These are phyloP conservation scores for Sebastes diaconus DNA, from an alignment of 2,797 vertebrate genomes.

Conservation along the genomic window DNA sequence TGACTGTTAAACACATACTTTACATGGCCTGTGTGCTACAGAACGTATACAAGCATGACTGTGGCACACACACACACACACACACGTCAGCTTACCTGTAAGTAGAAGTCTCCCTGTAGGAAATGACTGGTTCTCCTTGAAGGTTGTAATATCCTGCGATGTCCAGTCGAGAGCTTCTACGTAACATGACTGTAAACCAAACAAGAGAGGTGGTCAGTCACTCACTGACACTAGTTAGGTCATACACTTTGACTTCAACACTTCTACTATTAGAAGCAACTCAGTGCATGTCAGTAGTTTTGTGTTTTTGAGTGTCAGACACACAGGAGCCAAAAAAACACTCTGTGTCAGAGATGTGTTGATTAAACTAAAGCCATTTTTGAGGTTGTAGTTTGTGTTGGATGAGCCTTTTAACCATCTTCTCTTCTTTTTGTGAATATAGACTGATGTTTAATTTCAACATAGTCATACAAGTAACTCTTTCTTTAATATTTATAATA, in stretches of 20 bases:
- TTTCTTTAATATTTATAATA: too few relatives aligned
- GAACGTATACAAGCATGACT: neutral
- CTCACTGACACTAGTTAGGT: neutral
- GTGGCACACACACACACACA: neutral
- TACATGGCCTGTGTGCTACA: neutral
- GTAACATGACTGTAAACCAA: neutral
- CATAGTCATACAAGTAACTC: too few relatives aligned
- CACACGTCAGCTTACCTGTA: neutral
- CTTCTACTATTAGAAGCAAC: too few relatives aligned
- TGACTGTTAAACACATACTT: neutral
- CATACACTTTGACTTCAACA: neutral
- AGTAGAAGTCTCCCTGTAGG: neutral
- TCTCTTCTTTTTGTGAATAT: too few relatives aligned
- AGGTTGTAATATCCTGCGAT: rapidly evolving
- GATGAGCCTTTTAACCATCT: too few relatives aligned
- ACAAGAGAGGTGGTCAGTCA: neutral
- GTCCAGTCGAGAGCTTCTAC: neutral
- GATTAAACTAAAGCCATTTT: too few relatives aligned
- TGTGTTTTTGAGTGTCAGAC: too few relatives aligned
- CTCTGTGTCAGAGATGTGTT: too few relatives aligned
- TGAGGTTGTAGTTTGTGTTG: too few relatives aligned
- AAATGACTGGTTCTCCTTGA: rapidly evolving
- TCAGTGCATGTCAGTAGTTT: too few relatives aligned
- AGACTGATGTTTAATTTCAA: too few relatives aligned
- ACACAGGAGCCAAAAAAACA: too few relatives aligned